Evolutionary conservation across 2,113 vertebrate genomes (phyloP).

Genomic region (Merops nubicus): DNA sequence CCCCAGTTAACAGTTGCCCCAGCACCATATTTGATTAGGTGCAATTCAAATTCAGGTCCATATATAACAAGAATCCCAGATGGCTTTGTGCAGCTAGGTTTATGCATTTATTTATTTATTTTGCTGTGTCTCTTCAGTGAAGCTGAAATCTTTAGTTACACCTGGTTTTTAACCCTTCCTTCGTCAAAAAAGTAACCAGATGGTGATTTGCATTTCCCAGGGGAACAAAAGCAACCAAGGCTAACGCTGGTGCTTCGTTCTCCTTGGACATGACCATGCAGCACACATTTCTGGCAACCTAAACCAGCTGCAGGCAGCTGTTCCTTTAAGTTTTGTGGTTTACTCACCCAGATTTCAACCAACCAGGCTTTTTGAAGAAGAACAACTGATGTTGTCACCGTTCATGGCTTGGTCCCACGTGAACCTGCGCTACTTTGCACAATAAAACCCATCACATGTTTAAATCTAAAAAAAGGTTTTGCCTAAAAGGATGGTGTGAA

Average conservation of each 20-base stretch:
- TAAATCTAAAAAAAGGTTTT: neutral
- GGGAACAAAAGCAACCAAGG: neutral
- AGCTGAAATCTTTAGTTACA: conserved; percentile 28
- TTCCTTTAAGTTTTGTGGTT: neutral
- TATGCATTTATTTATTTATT: neutral
- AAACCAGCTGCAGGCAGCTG: neutral
- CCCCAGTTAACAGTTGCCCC: neutral
- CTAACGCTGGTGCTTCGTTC: neutral
- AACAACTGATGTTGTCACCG: neutral
- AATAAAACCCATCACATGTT: neutral
- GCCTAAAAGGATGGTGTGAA: neutral
- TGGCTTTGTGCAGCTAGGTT: neutral
- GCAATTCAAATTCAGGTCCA: neutral
- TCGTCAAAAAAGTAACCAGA: neutral
- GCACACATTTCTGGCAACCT: neutral
- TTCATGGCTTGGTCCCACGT: neutral
- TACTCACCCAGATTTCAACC: neutral
- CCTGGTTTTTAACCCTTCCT: conserved; percentile 47
- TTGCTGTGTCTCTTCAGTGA: neutral
- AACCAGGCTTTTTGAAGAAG: neutral
- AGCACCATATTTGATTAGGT: neutral
- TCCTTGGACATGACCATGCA: neutral
- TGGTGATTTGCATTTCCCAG: conserved; percentile 8
- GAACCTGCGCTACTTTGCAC: neutral
- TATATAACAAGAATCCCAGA: neutral